Percentiles rank a stretch among this genome's conserved stretches.
phyloP scores from a whole-genome alignment of 2,113 vertebrate species.

The Otis tarda region DNA sequence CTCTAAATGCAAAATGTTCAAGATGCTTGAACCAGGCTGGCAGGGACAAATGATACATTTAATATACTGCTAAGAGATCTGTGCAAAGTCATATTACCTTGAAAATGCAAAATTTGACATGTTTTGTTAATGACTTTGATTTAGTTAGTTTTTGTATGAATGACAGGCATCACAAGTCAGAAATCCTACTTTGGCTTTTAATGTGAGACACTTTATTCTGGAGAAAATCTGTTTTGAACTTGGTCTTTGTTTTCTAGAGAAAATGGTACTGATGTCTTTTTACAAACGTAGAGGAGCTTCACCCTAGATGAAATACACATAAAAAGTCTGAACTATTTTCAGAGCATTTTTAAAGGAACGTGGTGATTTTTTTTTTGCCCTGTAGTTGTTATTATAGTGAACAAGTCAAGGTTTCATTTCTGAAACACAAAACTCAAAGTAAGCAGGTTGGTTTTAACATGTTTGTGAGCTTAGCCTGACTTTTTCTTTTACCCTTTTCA shows the following conservation, averaged over 20 bases:
- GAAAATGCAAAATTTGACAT: not conserved
- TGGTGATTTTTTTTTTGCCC: not conserved
- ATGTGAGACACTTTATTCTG: not conserved
- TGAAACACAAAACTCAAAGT: not conserved
- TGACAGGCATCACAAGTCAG: not conserved
- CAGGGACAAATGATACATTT: not conserved
- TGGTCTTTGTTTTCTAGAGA: not conserved
- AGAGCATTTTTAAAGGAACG: not conserved
- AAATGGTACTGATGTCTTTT: not conserved
- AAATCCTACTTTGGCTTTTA: not conserved
- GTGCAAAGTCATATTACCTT: not conserved
- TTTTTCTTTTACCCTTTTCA: conserved; percentile 24
- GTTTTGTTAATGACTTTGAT: not conserved
- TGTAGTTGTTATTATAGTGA: not conserved
- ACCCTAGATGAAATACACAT: not conserved
- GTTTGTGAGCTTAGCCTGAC: not conserved
- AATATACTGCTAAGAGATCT: not conserved
- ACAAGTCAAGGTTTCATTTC: not conserved
- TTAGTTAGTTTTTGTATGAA: not conserved
- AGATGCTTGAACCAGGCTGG: not conserved
- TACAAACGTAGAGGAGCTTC: not conserved
- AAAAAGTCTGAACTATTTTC: not conserved
- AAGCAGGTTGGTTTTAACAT: not conserved
- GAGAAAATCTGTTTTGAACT: not conserved
- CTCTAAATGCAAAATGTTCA: conserved; percentile 26